A percentile compares a stretch with the other conserved stretches of the same genome.
Evolutionary conservation across 2,888 invertebrate genomes (phyloP).

Genomic region (Hecatera dysodea): DNA sequence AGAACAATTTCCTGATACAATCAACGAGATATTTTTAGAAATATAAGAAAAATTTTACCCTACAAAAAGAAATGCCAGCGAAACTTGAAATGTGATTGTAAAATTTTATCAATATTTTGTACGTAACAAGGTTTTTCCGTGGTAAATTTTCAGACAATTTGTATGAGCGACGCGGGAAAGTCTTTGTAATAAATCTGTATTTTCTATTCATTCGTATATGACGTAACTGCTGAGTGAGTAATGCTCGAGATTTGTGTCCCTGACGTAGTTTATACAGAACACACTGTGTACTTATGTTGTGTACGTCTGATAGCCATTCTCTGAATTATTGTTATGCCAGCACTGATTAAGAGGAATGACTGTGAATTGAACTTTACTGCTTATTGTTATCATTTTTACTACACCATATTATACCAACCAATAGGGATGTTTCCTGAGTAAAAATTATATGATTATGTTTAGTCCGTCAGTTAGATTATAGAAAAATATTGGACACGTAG

Average conservation of each 20-base stretch:
- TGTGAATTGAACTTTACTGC: conserved; percentile 65
- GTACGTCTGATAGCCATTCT: conserved; percentile 63
- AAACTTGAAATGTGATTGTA: background rate
- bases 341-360: conserved; percentile 67
- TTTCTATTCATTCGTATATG: conserved; percentile 63
- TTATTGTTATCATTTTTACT: conserved; percentile 59
- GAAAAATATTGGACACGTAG: too few relatives aligned
- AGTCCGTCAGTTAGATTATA: too few relatives aligned
- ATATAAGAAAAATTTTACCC: background rate
- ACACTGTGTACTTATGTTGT: conserved; percentile 51
- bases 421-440: too few relatives aligned
- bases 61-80: background rate
- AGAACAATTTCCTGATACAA: conserved; percentile 1
- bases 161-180: conserved; percentile 23
- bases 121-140: background rate
- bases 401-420: conserved; percentile 42
- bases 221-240: conserved; percentile 60
- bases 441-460: too few relatives aligned
- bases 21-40: background rate
- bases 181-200: conserved; percentile 53
- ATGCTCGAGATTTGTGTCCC: conserved; percentile 64
- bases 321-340: conserved; percentile 69
- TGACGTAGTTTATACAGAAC: conserved; percentile 64
- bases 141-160: conserved; percentile 21
- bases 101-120: conserved; percentile 13